Conservation (phyloP, 2,797 vertebrate genomes). For the Periparus ater region DNA sequence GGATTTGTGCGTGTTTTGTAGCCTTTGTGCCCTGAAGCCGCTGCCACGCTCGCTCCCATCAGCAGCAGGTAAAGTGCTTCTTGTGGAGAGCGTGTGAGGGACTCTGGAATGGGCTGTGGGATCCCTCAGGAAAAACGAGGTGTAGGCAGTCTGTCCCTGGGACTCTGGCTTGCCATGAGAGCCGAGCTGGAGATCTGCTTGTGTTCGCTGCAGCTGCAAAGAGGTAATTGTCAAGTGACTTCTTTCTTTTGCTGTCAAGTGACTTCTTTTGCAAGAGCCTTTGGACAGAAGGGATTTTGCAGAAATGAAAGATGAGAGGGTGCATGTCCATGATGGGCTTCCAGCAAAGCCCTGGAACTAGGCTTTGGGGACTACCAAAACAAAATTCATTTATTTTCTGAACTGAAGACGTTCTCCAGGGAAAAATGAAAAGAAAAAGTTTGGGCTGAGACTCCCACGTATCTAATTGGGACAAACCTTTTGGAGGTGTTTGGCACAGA, state of each 20-base stretch:
- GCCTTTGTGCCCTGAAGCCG: neutral
- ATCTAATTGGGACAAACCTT: neutral
- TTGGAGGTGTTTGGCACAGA: neutral
- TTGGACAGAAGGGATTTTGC: neutral
- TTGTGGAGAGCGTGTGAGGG: neutral
- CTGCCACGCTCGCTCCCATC: neutral
- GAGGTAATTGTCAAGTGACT: neutral
- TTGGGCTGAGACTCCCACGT: neutral
- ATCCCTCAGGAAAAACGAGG: neutral
- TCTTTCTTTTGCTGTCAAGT: neutral
- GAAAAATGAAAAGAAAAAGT: neutral
- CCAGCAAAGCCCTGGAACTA: neutral
- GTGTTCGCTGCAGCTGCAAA: neutral
- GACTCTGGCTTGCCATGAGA: neutral
- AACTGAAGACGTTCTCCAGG: neutral
- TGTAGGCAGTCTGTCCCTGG: neutral
- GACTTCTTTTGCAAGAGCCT: neutral
- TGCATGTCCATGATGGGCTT: neutral
- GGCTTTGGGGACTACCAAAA: neutral
- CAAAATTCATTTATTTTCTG: neutral
- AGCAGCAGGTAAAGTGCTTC: slow-evolving; percentile 6
- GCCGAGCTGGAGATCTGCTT: neutral
- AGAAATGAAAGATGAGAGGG: neutral
- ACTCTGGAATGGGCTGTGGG: neutral
- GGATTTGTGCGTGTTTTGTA: neutral